These are phyloP conservation scores for Xyrauchen texanus DNA, from an alignment of 2,113 vertebrate genomes.

Conservation along the genomic window DNA sequence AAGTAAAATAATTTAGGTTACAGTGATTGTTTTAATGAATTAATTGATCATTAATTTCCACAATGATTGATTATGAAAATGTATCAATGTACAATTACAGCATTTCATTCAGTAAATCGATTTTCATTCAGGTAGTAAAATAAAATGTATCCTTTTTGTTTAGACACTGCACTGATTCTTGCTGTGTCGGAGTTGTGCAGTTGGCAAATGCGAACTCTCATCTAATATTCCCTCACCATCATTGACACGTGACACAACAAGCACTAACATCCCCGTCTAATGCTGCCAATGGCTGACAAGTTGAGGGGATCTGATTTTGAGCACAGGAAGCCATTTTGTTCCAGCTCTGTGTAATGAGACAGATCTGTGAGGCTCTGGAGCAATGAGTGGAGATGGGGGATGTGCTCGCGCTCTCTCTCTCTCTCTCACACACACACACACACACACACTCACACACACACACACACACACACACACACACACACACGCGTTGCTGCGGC, in stretches of 20 bases:
- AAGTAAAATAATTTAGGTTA: too few relatives aligned
- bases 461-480: too few relatives aligned
- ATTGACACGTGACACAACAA: constrained; percentile 43
- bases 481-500: too few relatives aligned
- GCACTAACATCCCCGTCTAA: constrained; percentile 38
- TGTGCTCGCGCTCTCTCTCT: constrained; percentile 8
- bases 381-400: constrained; percentile 19
- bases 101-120: neutral
- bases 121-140: neutral
- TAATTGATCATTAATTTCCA: too few relatives aligned
- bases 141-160: neutral
- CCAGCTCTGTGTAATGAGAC: constrained; percentile 47
- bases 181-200: constrained; percentile 11
- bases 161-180: constrained; percentile 7
- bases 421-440: too few relatives aligned
- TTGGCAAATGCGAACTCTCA: constrained; percentile 46
- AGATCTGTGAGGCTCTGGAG: constrained; percentile 37
- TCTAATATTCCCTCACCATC: constrained; percentile 41
- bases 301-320: constrained; percentile 46
- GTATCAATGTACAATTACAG: too few relatives aligned
- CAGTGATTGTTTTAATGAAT: too few relatives aligned
- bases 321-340: constrained; percentile 58
- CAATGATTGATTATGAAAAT: too few relatives aligned
- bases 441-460: too few relatives aligned
- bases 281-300: constrained; percentile 45